phyloP scores from a whole-genome alignment of 2,113 vertebrate genomes.

The Strix uralensis region DNA sequence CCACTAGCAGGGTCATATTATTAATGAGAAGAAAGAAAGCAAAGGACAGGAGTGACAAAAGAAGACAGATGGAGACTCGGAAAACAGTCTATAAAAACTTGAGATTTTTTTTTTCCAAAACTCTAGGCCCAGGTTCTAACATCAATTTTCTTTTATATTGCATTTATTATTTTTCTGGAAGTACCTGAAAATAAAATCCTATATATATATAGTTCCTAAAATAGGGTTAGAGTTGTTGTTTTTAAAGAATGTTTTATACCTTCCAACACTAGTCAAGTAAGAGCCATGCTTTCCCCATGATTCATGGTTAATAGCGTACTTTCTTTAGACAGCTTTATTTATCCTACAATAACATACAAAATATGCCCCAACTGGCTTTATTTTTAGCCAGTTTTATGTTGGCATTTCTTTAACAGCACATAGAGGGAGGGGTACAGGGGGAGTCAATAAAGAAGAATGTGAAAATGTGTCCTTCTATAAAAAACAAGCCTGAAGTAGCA shows the following conservation, averaged over 20 bases:
- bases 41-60: background rate
- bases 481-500: constrained; percentile 33
- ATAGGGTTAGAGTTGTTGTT: constrained; percentile 7
- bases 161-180: constrained; percentile 4
- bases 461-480: constrained; percentile 58
- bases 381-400: constrained; percentile 54
- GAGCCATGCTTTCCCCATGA: constrained; percentile 17
- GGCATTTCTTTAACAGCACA: constrained; percentile 27
- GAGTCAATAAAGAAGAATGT: constrained; percentile 61
- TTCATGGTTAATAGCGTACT: constrained; percentile 57
- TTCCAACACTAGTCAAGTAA: constrained; percentile 12
- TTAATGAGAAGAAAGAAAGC: background rate
- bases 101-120: background rate
- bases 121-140: background rate
- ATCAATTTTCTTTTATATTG: constrained; percentile 25
- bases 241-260: constrained; percentile 38
- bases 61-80: background rate
- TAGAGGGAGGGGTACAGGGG: background rate
- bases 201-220: background rate
- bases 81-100: background rate
- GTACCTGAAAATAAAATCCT: constrained; percentile 19
- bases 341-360: constrained; percentile 52
- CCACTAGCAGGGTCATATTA: background rate
- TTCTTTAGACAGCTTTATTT: constrained; percentile 60
- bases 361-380: constrained; percentile 53